Conservation (phyloP, 2,797 vertebrate species). For the Etheostoma perlongum region DNA sequence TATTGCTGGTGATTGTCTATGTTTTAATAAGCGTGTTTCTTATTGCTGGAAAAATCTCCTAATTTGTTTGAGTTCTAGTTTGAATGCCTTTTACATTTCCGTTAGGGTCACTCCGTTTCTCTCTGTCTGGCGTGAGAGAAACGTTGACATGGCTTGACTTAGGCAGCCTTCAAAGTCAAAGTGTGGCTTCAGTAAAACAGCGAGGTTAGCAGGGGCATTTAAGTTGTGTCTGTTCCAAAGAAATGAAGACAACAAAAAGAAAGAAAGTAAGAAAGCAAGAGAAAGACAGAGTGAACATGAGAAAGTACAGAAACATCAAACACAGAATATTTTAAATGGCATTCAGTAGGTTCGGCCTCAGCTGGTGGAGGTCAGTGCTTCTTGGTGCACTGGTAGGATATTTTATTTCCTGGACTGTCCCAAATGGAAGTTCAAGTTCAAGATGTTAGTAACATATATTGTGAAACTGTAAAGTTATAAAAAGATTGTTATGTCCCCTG, state of each 20-base stretch:
- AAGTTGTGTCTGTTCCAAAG: background rate
- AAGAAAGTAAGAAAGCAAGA: background rate
- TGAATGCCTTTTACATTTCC: background rate
- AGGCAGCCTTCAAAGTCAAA: constrained; percentile 18
- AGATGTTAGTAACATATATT: no score
- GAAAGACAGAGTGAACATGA: background rate
- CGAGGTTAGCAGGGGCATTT: constrained; percentile 20
- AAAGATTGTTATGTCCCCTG: no score
- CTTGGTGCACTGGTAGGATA: background rate
- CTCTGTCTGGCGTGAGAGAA: background rate
- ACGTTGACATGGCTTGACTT: constrained; percentile 16
- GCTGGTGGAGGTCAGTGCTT: background rate
- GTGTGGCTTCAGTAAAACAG: constrained; percentile 12
- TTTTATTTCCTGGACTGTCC: no score
- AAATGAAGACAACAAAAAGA: constrained; percentile 7
- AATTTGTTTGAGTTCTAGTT: background rate
- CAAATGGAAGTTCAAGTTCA: no score
- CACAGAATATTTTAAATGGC: background rate
- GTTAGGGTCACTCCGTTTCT: background rate
- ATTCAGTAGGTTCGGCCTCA: background rate
- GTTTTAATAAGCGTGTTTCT: background rate
- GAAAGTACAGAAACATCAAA: background rate
- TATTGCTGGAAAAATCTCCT: background rate
- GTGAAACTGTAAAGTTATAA: no score
- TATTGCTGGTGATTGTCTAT: background rate